Evolutionary conservation across 1,140 invertebrate species (phyloP).

Genomic region (Notospermus geniculatus): DNA sequence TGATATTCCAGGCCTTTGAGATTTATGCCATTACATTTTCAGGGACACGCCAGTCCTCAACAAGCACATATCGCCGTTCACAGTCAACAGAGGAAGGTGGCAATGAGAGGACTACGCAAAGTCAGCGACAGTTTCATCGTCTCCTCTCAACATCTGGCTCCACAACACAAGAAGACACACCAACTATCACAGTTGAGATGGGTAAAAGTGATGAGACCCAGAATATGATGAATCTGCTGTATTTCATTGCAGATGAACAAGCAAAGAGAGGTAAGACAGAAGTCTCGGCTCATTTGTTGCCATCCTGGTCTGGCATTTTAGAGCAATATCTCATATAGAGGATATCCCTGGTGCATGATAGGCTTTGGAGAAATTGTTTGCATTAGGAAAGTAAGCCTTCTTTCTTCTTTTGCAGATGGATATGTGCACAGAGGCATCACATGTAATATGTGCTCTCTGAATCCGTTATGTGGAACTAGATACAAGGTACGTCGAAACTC

Average conservation of each 20-base stretch:
- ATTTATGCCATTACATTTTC: too few species aligned
- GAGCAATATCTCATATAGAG: too few species aligned
- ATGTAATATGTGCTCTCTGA: conserved; percentile 4
- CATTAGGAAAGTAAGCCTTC: too few species aligned
- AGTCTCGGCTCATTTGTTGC: too few species aligned
- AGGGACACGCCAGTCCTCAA: too few species aligned
- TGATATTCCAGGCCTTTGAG: too few species aligned
- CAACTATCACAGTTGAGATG: neutral
- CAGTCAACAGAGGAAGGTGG: too few species aligned
- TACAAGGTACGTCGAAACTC: conserved; percentile 8
- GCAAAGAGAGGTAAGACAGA: conserved; percentile 4
- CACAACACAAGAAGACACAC: neutral
- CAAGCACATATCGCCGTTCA: too few species aligned
- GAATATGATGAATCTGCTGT: conserved; percentile 9
- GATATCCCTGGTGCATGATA: too few species aligned
- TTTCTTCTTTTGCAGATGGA: neutral
- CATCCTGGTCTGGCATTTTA: too few species aligned
- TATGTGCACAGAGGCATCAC: conserved; percentile 1
- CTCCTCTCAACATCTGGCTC: neutral
- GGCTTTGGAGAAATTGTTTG: too few species aligned
- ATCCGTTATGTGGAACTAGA: conserved; percentile 1
- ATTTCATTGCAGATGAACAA: conserved; percentile 3
- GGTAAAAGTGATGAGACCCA: conserved; percentile 2
- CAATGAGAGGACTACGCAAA: too few species aligned
- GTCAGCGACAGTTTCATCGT: conserved; percentile 6